A percentile compares a stretch with the other conserved stretches of the same genome.
These are phyloP conservation scores for Enteromius radiatus DNA, from an alignment of 2,797 vertebrate genomes.

Conservation along the genomic window DNA sequence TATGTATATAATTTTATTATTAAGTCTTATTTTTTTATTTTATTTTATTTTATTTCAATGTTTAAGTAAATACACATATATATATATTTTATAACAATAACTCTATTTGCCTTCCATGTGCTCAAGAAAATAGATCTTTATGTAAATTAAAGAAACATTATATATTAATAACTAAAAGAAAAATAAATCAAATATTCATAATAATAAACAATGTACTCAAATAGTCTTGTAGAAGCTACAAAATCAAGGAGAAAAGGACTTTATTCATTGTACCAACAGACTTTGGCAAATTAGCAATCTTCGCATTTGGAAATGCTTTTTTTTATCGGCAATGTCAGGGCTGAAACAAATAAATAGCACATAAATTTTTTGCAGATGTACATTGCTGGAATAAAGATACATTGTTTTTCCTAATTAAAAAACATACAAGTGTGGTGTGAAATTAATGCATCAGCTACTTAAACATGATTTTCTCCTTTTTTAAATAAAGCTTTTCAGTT, in stretches of 20 bases:
- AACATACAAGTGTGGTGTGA: constrained; percentile 78
- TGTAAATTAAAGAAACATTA: neutral
- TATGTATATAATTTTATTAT: neutral
- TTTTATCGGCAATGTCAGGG: constrained; percentile 69
- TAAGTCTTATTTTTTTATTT: no score
- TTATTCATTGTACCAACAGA: constrained; percentile 87
- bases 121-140: neutral
- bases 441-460: constrained; percentile 76
- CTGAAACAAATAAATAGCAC: constrained; percentile 86
- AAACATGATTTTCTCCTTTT: constrained; percentile 79
- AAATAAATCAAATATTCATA: neutral
- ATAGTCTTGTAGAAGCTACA: neutral
- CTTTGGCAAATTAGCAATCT: constrained; percentile 88
- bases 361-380: constrained; percentile 75
- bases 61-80: neutral
- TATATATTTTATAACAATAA: neutral
- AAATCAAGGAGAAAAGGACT: constrained; percentile 79
- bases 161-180: neutral
- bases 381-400: constrained; percentile 75
- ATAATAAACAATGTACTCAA: neutral
- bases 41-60: neutral
- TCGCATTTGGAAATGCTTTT: constrained; percentile 82
- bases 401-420: constrained; percentile 82
- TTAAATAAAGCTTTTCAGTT: constrained; percentile 87
- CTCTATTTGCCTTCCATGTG: neutral